phyloP scores from a whole-genome alignment of 2,797 vertebrate genomes.

The Luscinia luscinia region DNA sequence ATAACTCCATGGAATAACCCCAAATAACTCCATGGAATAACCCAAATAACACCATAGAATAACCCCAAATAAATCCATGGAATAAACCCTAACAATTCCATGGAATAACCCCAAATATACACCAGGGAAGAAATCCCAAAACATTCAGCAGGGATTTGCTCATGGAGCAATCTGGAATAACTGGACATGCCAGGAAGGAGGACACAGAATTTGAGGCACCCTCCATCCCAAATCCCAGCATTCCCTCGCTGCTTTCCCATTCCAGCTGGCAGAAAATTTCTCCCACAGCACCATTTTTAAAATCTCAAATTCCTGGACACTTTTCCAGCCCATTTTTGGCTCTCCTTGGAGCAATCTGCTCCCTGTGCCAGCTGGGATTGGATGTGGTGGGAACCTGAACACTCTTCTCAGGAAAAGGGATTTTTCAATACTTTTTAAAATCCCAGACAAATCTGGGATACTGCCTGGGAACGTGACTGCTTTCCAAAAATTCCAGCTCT shows the following conservation, averaged over 20 bases:
- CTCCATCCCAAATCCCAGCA: background rate
- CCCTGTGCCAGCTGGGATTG: too few relatives aligned
- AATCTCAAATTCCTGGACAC: background rate
- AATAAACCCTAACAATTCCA: too few relatives aligned
- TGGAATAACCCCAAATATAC: too few relatives aligned
- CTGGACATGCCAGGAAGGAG: background rate
- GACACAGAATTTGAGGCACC: background rate
- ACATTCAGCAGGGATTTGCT: too few relatives aligned
- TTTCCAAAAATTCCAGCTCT: too few relatives aligned
- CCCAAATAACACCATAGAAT: too few relatives aligned
- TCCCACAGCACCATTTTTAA: background rate
- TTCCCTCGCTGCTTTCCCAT: background rate
- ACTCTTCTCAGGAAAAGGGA: background rate
- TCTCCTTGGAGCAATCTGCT: background rate
- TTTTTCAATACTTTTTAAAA: background rate
- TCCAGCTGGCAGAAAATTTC: background rate
- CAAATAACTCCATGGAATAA: background rate
- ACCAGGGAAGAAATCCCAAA: background rate
- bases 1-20: too few relatives aligned
- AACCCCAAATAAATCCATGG: too few relatives aligned
- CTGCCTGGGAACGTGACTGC: too few relatives aligned
- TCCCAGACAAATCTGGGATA: too few relatives aligned
- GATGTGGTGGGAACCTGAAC: background rate
- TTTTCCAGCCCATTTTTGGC: background rate
- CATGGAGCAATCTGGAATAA: background rate